Evolutionary conservation across 23 tunicate species (phyloP).

Genomic region (Halocynthia roretzi): DNA sequence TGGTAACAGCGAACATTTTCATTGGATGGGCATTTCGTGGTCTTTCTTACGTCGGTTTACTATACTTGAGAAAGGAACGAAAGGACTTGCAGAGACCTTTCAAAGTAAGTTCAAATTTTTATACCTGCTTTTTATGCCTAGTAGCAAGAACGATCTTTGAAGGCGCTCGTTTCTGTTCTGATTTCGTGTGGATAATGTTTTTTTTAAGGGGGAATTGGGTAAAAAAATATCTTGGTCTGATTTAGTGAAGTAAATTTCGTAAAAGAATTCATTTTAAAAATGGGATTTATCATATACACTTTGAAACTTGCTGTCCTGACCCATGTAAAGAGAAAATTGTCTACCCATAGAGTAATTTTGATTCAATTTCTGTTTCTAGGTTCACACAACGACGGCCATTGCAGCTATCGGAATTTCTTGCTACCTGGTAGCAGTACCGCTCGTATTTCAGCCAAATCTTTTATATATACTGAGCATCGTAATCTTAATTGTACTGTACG

Average conservation of each 20-base stretch:
- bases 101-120: conserved; percentile 37
- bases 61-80: conserved; percentile 38
- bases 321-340: not conserved
- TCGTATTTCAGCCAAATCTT: conserved; percentile 53
- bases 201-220: not conserved
- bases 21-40: conserved; percentile 59
- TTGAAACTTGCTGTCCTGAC: not conserved
- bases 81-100: conserved; percentile 54
- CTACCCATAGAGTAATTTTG: not conserved
- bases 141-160: no score
- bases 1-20: conserved; percentile 59
- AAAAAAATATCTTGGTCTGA: not conserved
- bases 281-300: not conserved
- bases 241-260: not conserved
- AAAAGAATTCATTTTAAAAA: not conserved
- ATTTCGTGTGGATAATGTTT: not conserved
- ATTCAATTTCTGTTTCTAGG: conserved; percentile 41
- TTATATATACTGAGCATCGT: conserved; percentile 45
- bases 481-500: conserved; percentile 21
- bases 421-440: conserved; percentile 50
- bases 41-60: conserved; percentile 34
- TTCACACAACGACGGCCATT: conserved; percentile 56
- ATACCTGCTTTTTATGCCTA: not conserved
- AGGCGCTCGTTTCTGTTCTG: no score
- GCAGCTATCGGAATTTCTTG: conserved; percentile 27